Evolutionary conservation across 2,113 vertebrate species (phyloP), one percentile per base, ranked within the genome.

Genomic region (Brevimyrus niger): DNA sequence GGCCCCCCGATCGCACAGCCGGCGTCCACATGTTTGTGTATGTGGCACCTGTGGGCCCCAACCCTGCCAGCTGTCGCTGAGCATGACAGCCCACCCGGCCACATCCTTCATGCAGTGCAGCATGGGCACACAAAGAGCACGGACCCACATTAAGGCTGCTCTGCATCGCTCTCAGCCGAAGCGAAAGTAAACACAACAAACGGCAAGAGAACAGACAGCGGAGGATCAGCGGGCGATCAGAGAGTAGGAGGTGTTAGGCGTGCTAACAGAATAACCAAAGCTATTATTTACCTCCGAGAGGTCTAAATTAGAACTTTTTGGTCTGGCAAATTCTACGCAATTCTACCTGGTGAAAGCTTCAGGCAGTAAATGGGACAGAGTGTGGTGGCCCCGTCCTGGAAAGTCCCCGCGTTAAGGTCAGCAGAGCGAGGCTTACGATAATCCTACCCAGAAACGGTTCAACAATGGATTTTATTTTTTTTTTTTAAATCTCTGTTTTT

Each of bases 1-100:
- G 82, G 82, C 19, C 3, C 3, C 5, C 21, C n/a, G 82, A 27
- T 47, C 47, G 46, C 44, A 84, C 42, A n/a, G 38, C 83, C 31
- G 50, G 73, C 31, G 17, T 89, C 88, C 69, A 76, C 27, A 44
- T 27, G 76, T 42, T 69, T 85, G 58, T 82, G 87, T 89, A 80
- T 5, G 42, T 88, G 48, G 88, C 93, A 94, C 92, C 92, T 91
- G 92, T 91, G 91, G 73, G 58, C 87, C 53, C 86, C 76, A 50
- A 10, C 21, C 82, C 2, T 53, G 89, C 87, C 94, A 94, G 94
- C 94, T 94, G 94, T 89, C 86, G 11, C 21, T 50, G 35, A 86
- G 53, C 86, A 89, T 38, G 35, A 7, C 10, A 46, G 44, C n/a
- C 55, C 47, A 44, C 83, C 10, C 53, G 31, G n/a, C 80, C 88